Evolutionary conservation across 2,888 invertebrate species (phyloP), one percentile per base, ranked within the genome.

Genomic region (Cepaea hortensis): DNA sequence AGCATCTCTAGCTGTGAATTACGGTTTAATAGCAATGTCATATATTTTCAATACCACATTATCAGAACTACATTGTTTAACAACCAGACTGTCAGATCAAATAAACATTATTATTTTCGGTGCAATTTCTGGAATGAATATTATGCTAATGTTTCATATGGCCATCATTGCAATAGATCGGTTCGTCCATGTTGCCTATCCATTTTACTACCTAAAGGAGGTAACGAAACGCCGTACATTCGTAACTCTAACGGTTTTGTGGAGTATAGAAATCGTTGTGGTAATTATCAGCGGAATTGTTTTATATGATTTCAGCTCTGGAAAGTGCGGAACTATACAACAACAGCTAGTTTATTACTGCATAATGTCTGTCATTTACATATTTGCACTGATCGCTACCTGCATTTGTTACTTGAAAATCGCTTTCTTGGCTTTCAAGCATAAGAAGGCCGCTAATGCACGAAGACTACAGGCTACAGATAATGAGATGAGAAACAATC

Each of bases 101-200:
- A 35, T 73, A 11, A 13, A 15, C 3, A 73, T 2, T 7, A n/a
- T 77, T 18, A 3, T n/a, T 2, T 2, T 20, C 2, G 82, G 70
- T 6, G 20, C 20, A 15, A 23, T 9, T n/a, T 82, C 20, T n/a
- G 72, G 48, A 50, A 6, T 48, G 3, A 48, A 18, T 3, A 3
- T 18, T 15, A 15, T 72, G 18, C 50, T 72, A 15, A 20, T 18
- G 2, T 13, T 23, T 18, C 82, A 82, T 72, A 35, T 82, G 72
- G 23, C 46, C 48, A 6, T 82, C n/a, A 46, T 82, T 72, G 82
- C 82, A 9, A 72, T 82, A 9, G 82, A 82, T 50, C 82, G 82
- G 4, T 82, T 72, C 50, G 72, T 82, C 46, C 46, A 62, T 18
- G 72, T 82, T 15, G 50, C 50, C 23, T n/a, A 50, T 35, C 82